Percentiles rank a stretch among this genome's conserved stretches.
Evolutionary conservation across 2,797 vertebrate species (phyloP).

Genomic region (Halcyon smyrnensis): DNA sequence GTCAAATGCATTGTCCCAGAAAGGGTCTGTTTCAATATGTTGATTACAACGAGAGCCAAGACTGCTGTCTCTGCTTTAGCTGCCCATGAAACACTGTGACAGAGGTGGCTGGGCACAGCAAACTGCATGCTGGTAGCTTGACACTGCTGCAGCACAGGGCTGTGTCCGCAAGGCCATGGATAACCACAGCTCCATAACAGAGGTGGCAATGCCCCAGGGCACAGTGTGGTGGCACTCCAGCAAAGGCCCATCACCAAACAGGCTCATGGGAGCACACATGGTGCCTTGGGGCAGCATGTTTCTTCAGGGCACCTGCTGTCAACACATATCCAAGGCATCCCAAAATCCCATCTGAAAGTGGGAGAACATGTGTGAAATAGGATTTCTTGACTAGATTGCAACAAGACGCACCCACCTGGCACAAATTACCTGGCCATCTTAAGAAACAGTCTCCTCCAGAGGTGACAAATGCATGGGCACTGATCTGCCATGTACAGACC

Average conservation of each 20-base stretch:
- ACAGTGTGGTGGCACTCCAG: not conserved
- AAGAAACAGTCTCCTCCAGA: not conserved
- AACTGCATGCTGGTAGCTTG: fast-evolving
- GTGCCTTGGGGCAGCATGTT: not conserved
- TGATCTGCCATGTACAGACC: not conserved
- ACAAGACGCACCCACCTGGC: not conserved
- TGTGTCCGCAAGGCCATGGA: fast-evolving
- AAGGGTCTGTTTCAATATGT: not conserved
- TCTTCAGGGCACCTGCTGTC: not conserved
- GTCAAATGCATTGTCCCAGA: not conserved
- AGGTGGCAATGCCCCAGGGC: not conserved
- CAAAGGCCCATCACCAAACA: not conserved
- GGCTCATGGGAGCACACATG: fast-evolving
- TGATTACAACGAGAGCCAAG: not conserved
- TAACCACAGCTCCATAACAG: not conserved
- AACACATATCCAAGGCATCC: fast-evolving
- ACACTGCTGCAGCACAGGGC: fast-evolving
- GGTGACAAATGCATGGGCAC: fast-evolving
- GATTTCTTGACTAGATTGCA: not conserved
- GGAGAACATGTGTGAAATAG: not conserved
- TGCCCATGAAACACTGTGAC: not conserved
- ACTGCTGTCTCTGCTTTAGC: not conserved
- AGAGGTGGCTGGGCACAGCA: not conserved
- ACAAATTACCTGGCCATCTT: not conserved
- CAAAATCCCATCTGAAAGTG: not conserved